Evolutionary conservation across 2,797 vertebrate genomes (phyloP), one percentile per base, ranked within the genome.

Genomic region (Lycodopsis pacificus): DNA sequence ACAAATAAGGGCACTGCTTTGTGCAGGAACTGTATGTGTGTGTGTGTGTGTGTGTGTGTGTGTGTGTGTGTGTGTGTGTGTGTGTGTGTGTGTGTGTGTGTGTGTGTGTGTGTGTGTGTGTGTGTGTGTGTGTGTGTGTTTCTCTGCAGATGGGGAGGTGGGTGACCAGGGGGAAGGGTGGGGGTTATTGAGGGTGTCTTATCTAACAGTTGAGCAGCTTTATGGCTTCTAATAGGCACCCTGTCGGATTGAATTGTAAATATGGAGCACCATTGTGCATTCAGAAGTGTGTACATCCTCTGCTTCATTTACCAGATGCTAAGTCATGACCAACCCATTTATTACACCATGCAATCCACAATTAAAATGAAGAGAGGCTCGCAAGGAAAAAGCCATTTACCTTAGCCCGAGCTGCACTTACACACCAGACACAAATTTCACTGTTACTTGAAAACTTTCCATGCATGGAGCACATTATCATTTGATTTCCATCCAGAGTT

Each of bases 381-480:
- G 71, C 73, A 81, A 90, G 87, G 72, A 83, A 90, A 86, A 91
- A 89, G 80, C 76, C 86, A 90, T 92, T 92, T 92, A 86, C 89
- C 78, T 68, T 73, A 74, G 74, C 82, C 84, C 65, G 57, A 68
- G 49, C 89, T 83, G 70, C 85, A 89, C 81, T 94, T 88, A 91
- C 90, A 93, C 93, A 89, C 92, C 81, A 80, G 85, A 91, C 89
- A 91, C 91, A 90, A 64, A 91, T 93, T 92, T 92, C 83, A 88
- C 80, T 90, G 90, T 94, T 93, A 86, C 92, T 93, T 92, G 91
- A 94, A 94, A 95, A 92, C 90, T 87, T 86, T 27, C 84, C 92
- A 95, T 94, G 93, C 94, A 92, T 93, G 84, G 87, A 91, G 83
- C 92, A 91, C 92, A 96, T 96, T 94, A 95, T 93, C 94, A 80